These are phyloP conservation scores for Pachypanchax playfairii DNA, from an alignment of 2,113 vertebrate species.

Conservation along the genomic window DNA sequence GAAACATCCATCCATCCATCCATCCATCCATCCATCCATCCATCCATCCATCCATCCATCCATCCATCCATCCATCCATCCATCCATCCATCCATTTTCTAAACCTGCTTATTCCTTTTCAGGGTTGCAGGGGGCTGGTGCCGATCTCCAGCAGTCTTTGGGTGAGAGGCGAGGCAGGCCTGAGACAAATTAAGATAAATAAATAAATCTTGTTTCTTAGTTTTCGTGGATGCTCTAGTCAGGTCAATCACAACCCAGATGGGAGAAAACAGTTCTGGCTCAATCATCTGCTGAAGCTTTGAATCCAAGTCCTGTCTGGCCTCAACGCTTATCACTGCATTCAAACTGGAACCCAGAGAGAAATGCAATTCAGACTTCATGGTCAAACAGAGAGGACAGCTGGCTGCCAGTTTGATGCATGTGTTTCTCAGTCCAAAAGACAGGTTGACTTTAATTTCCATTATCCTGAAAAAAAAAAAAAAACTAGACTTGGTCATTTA, in stretches of 20 bases:
- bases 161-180: no score
- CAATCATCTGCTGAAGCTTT: slow-evolving; percentile 20
- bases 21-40: no score
- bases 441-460: slow-evolving; percentile 36
- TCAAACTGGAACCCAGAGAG: slow-evolving; percentile 72
- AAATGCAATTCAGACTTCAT: slow-evolving; percentile 60
- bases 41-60: no score
- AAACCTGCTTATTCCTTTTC: no score
- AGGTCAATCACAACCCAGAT: slow-evolving; percentile 59
- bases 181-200: no score
- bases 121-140: no score
- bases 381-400: slow-evolving; percentile 47
- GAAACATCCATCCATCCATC: no score
- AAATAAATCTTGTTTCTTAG: slow-evolving; percentile 12
- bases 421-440: slow-evolving; percentile 30
- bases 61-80: no score
- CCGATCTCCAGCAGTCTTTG: no score
- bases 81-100: no score
- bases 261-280: slow-evolving; percentile 68
- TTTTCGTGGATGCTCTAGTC: slow-evolving; percentile 27
- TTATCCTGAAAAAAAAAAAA: not conserved
- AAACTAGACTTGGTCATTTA: no score
- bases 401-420: slow-evolving; percentile 30
- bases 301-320: slow-evolving; percentile 66
- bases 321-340: slow-evolving; percentile 61